Percentiles rank a stretch among this genome's conserved stretches.
Evolutionary conservation across 1,140 invertebrate species (phyloP).

Genomic region (Sinella curviseta): DNA sequence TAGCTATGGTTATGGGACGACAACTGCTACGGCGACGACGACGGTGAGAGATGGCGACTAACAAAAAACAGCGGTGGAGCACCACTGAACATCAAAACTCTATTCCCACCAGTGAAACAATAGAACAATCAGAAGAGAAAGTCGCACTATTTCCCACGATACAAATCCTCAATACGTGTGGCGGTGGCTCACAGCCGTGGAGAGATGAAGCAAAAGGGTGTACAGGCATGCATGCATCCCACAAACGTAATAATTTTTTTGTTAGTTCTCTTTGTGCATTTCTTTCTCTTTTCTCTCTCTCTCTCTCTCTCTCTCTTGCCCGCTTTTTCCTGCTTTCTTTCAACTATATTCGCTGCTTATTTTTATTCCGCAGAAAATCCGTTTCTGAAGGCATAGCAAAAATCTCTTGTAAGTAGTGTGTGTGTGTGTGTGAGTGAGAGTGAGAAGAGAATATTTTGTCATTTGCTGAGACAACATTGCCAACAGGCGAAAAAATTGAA

Average conservation of each 20-base stretch:
- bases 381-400: neutral
- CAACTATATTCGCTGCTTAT: neutral
- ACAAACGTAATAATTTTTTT: constrained; percentile 2
- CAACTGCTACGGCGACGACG: too few species aligned
- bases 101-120: constrained; percentile 16
- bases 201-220: too few species aligned
- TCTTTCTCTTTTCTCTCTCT: neutral
- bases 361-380: neutral
- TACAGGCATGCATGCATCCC: constrained; percentile 7
- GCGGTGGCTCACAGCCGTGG: too few species aligned
- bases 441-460: constrained; percentile 12
- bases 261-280: neutral
- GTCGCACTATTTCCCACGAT: constrained; percentile 20
- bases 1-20: too few species aligned
- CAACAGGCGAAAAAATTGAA: neutral
- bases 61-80: neutral
- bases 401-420: neutral
- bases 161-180: neutral
- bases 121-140: constrained; percentile 17
- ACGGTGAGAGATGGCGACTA: neutral
- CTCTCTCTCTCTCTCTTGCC: neutral
- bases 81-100: neutral
- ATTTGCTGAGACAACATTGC: constrained; percentile 11
- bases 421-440: neutral
- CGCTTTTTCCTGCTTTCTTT: neutral